These are phyloP conservation scores for Oceanodroma tethys DNA, from an alignment of 2,113 vertebrate genomes.

Conservation along the genomic window DNA sequence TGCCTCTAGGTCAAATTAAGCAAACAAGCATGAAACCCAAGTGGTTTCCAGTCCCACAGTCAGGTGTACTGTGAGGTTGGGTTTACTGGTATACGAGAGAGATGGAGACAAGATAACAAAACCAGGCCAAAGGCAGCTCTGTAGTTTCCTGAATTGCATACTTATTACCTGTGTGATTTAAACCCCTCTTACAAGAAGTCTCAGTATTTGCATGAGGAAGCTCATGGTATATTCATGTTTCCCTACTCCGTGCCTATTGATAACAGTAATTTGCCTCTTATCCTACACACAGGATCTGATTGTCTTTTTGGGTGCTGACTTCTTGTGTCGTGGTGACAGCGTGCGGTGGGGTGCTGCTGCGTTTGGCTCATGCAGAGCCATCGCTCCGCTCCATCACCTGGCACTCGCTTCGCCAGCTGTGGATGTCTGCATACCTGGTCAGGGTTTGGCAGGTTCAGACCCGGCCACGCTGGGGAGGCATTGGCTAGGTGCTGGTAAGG, in stretches of 20 bases:
- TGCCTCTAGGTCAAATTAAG: background rate
- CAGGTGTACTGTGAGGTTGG: background rate
- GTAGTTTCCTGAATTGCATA: background rate
- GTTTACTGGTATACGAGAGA: background rate
- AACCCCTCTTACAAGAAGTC: background rate
- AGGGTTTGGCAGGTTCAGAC: background rate
- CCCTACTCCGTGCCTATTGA: background rate
- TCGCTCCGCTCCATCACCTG: accelerated
- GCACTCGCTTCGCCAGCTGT: accelerated
- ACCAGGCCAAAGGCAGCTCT: background rate
- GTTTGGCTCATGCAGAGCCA: accelerated
- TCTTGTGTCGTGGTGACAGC: accelerated
- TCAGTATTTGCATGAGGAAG: background rate
- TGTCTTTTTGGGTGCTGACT: background rate
- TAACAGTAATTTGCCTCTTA: background rate
- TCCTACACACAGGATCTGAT: accelerated
- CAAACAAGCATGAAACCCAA: background rate
- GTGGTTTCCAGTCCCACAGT: background rate
- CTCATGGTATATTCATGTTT: background rate
- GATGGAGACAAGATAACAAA: background rate
- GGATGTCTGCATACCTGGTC: background rate
- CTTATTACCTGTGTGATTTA: background rate
- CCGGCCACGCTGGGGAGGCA: accelerated
- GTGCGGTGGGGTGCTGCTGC: accelerated
- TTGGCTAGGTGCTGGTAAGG: accelerated